Percentiles rank a stretch among this genome's conserved stretches.
These are phyloP conservation scores for Ctenomys sociabilis DNA, from an alignment of 2,113 vertebrate genomes.

Conservation along the genomic window DNA sequence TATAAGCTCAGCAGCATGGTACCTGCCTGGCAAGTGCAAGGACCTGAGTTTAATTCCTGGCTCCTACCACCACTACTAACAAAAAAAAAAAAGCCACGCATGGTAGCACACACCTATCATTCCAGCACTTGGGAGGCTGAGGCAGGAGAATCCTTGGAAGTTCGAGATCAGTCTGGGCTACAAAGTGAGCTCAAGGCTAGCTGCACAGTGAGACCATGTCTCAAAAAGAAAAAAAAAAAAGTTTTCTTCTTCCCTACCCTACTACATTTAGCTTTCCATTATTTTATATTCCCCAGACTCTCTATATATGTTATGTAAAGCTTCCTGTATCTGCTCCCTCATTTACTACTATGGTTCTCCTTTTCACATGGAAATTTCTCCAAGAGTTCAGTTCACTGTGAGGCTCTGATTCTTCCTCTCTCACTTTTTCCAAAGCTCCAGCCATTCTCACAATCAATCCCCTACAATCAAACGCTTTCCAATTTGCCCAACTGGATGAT, in stretches of 20 bases:
- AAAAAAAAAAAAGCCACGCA: no score
- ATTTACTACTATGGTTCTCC: neutral
- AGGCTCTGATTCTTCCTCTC: neutral
- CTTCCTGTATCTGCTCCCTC: neutral
- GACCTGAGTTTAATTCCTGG: no score
- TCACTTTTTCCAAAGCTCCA: neutral
- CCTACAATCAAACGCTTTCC: neutral
- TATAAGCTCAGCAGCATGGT: no score
- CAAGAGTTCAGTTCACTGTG: neutral
- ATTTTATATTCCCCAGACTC: neutral
- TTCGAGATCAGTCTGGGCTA: no score
- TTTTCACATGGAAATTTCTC: constrained; percentile 11
- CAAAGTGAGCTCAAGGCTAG: no score
- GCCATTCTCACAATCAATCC: neutral
- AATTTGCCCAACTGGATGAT: neutral
- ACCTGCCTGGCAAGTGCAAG: no score
- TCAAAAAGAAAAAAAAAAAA: no score
- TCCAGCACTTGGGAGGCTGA: no score
- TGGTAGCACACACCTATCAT: no score
- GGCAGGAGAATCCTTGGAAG: no score
- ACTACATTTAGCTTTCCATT: neutral
- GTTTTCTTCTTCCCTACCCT: neutral
- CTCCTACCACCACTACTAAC: no score
- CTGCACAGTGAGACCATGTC: no score
- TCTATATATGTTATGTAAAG: neutral